phyloP scores from a whole-genome alignment of 2,888 invertebrate species.

The Dromius quadrimaculatus region DNA sequence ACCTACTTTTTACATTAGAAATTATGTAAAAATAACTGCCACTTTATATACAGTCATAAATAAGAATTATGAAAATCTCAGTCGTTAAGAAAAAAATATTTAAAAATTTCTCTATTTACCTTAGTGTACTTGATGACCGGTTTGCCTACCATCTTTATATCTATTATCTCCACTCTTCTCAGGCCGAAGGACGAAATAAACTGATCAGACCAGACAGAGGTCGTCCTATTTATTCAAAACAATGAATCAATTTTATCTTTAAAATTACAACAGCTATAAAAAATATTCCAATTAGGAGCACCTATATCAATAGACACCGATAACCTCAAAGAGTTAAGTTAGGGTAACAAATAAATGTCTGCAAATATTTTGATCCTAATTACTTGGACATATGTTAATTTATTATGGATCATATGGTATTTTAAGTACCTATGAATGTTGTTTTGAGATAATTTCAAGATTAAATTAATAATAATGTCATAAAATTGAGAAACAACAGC shows the following conservation, averaged over 20 bases:
- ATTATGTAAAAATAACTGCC: too few species aligned
- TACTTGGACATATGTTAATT: too few species aligned
- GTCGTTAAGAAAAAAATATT: not conserved
- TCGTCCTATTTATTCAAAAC: slow-evolving; percentile 1
- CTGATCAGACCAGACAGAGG: not conserved
- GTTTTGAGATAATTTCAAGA: too few species aligned
- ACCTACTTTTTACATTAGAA: too few species aligned
- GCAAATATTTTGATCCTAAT: too few species aligned
- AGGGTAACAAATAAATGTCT: too few species aligned
- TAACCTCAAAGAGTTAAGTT: slow-evolving; percentile 12
- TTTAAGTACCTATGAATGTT: too few species aligned
- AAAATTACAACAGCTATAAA: not conserved
- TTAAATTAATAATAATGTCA: too few species aligned
- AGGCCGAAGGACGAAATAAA: not conserved
- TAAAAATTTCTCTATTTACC: not conserved
- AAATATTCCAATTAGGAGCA: not conserved
- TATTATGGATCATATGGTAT: too few species aligned
- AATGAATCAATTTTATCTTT: slow-evolving; percentile 17
- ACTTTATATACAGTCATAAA: too few species aligned
- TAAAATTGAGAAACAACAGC: too few species aligned
- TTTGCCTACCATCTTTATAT: slow-evolving; percentile 20
- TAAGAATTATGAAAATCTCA: not conserved
- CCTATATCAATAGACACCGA: slow-evolving; percentile 8
- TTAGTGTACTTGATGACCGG: slow-evolving; percentile 19
- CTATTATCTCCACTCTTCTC: not conserved